Evolutionary conservation across 2,888 invertebrate genomes (phyloP).

Genomic region (Lasioglossum zephyrum): DNA sequence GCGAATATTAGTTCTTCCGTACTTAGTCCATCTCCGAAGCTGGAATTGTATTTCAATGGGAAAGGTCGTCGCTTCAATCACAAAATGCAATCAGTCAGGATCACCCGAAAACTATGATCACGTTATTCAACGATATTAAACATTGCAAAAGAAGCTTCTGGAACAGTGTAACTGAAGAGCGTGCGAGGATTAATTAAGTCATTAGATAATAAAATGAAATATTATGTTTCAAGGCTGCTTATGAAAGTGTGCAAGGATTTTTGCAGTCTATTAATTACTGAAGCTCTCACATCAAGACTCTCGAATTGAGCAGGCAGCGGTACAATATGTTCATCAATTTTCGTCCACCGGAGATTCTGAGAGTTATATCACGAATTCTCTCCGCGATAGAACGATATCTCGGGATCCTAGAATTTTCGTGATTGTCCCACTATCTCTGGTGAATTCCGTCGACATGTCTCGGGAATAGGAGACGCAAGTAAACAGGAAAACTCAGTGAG

Average conservation of each 20-base stretch:
- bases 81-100: not conserved
- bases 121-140: not conserved
- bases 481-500: constrained; percentile 10
- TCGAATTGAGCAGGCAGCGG: not conserved
- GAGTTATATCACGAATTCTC: not conserved
- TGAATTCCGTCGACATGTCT: constrained; percentile 1
- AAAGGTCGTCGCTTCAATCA: not conserved
- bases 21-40: not conserved
- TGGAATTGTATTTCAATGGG: not conserved
- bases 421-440: not conserved
- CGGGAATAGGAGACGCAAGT: constrained; percentile 1
- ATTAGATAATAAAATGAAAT: not conserved
- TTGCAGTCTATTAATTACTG: not conserved
- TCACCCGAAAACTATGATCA: not conserved
- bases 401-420: not conserved
- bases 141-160: not conserved
- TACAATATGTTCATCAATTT: not conserved
- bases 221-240: not conserved
- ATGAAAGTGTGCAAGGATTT: not conserved
- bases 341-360: too few species aligned
- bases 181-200: not conserved
- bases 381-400: not conserved
- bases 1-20: not conserved
- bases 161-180: not conserved
- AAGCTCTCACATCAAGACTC: not conserved